Conservation (phyloP, 2,113 vertebrate genomes). For the Datnioides undecimradiatus region DNA sequence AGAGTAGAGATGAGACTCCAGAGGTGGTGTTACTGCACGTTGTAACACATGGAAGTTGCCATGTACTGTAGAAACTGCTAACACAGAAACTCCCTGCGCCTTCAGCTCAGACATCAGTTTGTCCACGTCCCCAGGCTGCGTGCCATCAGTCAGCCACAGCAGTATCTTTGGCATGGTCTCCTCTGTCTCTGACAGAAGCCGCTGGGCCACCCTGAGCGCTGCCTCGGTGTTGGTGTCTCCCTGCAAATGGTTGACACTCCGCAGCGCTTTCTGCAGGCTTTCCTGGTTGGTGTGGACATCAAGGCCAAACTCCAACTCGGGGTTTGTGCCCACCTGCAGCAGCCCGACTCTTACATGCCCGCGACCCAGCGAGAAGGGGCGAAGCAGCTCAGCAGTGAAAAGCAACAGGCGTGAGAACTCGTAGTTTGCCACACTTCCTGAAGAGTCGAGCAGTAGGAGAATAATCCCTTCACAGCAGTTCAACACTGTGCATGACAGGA, state of each 20-base stretch:
- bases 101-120: slow-evolving; percentile 86
- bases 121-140: slow-evolving; percentile 86
- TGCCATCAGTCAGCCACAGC: slow-evolving; percentile 93
- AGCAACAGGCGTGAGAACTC: slow-evolving; percentile 88
- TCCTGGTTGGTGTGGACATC: slow-evolving; percentile 70
- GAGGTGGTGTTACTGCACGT: slow-evolving; percentile 85
- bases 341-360: slow-evolving; percentile 86
- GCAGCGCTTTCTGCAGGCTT: slow-evolving; percentile 80
- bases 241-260: slow-evolving; percentile 83
- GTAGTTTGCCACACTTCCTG: slow-evolving; percentile 89
- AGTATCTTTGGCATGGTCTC: slow-evolving; percentile 86
- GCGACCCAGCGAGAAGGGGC: slow-evolving; percentile 84
- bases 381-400: slow-evolving; percentile 86
- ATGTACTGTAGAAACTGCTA: slow-evolving; percentile 88
- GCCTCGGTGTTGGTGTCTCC: slow-evolving; percentile 91
- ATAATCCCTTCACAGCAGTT: slow-evolving; percentile 86
- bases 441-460: slow-evolving; percentile 92
- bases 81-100: slow-evolving; percentile 85
- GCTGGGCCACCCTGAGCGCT: slow-evolving; percentile 82
- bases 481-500: slow-evolving; percentile 48
- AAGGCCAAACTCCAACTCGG: slow-evolving; percentile 87
- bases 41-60: slow-evolving; percentile 85
- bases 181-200: slow-evolving; percentile 70
- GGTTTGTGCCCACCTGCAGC: slow-evolving; percentile 89
- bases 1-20: slow-evolving; percentile 86